Evolutionary conservation across 1,140 invertebrate species (phyloP).

Genomic region (Oppia nitens): DNA sequence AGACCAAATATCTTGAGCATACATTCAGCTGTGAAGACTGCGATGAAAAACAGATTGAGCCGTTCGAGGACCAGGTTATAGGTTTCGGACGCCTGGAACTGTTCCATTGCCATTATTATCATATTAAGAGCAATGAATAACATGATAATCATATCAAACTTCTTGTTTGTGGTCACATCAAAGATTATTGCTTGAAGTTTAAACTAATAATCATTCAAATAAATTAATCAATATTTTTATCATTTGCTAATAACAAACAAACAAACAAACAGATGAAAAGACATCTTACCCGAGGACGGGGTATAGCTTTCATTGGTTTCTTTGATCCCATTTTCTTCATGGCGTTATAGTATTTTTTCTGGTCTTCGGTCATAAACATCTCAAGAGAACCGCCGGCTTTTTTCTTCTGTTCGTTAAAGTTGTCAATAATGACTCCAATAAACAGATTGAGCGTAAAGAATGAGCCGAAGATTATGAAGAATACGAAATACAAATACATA

Average conservation of each 20-base stretch:
- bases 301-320: constrained; percentile 92
- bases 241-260: neutral
- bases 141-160: constrained; percentile 99
- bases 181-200: constrained; percentile 86
- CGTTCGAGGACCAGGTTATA: constrained; percentile 68
- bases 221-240: constrained; percentile 23
- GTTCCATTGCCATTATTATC: constrained; percentile 95
- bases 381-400: constrained; percentile 93
- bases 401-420: constrained; percentile 98
- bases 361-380: constrained; percentile 99
- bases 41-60: constrained; percentile 93
- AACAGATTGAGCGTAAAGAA: constrained; percentile 96
- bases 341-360: constrained; percentile 99
- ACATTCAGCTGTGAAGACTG: constrained; percentile 93
- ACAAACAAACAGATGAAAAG: neutral
- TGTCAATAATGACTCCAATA: constrained; percentile 96
- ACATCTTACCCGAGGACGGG: constrained; percentile 69
- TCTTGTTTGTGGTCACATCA: constrained; percentile 91
- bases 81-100: constrained; percentile 67
- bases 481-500: constrained; percentile 96
- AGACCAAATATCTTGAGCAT: constrained; percentile 91
- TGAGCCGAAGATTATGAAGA: constrained; percentile 92
- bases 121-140: constrained; percentile 96
- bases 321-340: constrained; percentile 99
- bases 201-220: constrained; percentile 48